Evolutionary conservation across 2,797 vertebrate genomes (phyloP).

Genomic region (Sebastolobus alascanus): DNA sequence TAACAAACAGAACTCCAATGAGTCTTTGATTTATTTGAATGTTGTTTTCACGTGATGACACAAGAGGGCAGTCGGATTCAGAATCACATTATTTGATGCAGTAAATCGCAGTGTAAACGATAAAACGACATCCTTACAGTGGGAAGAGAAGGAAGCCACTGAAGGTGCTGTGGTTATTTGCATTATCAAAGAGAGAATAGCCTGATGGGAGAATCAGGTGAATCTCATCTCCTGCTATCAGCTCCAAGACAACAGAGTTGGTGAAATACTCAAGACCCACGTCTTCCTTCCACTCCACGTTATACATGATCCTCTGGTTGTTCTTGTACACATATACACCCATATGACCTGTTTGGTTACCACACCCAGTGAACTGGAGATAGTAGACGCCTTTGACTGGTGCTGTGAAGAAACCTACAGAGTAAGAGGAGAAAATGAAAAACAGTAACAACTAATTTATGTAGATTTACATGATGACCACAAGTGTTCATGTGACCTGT

Average conservation of each 20-base stretch:
- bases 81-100: neutral
- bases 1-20: neutral
- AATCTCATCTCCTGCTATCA: slow-evolving; percentile 10
- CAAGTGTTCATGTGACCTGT: neutral
- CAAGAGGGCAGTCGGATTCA: neutral
- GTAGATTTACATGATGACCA: neutral
- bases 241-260: slow-evolving; percentile 22
- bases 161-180: neutral
- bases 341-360: rapidly evolving
- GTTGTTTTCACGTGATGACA: neutral
- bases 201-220: slow-evolving; percentile 11
- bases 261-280: neutral
- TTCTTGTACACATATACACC: slow-evolving; percentile 7
- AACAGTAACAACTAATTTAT: neutral
- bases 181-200: rapidly evolving
- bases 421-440: neutral
- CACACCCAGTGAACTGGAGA: slow-evolving; percentile 12
- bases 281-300: neutral
- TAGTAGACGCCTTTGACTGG: slow-evolving; percentile 24
- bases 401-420: slow-evolving; percentile 27
- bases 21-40: neutral
- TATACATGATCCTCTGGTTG: neutral
- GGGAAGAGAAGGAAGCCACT: slow-evolving; percentile 15
- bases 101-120: neutral
- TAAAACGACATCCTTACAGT: neutral